phyloP scores from a whole-genome alignment of 2,113 vertebrate species.

The Barnardius zonarius region DNA sequence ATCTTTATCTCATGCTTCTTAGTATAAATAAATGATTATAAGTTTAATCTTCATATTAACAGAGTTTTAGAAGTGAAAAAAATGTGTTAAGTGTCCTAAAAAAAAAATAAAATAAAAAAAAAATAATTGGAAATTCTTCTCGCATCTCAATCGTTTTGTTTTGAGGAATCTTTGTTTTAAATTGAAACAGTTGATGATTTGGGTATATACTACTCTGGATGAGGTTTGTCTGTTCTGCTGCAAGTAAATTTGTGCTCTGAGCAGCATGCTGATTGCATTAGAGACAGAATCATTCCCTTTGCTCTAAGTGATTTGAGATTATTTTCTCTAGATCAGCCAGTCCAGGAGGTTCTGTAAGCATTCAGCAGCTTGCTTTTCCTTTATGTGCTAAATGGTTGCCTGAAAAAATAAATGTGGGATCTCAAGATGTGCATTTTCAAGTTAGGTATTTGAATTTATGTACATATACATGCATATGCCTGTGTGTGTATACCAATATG shows the following conservation, averaged over 20 bases:
- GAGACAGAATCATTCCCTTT: background rate
- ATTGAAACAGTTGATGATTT: background rate
- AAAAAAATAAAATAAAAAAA: background rate
- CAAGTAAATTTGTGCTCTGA: background rate
- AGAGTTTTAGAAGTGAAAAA: background rate
- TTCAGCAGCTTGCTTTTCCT: background rate
- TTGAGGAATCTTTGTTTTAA: background rate
- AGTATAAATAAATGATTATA: background rate
- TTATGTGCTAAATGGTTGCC: background rate
- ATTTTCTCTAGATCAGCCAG: constrained; percentile 7
- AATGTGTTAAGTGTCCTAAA: background rate
- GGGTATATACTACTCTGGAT: background rate
- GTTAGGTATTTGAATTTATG: background rate
- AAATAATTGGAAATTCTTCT: background rate
- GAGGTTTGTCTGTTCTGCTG: background rate
- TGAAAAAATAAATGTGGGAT: background rate
- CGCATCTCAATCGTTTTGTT: background rate
- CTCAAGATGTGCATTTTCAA: background rate
- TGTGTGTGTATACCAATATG: fast-evolving
- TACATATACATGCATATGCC: background rate
- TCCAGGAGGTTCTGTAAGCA: background rate
- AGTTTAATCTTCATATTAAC: background rate
- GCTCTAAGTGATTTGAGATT: background rate
- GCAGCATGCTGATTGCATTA: background rate
- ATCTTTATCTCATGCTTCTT: background rate